Percentiles rank a stretch among this genome's conserved stretches.
Evolutionary conservation across 2,113 vertebrate genomes (phyloP).

Genomic region (Hemicordylus capensis): DNA sequence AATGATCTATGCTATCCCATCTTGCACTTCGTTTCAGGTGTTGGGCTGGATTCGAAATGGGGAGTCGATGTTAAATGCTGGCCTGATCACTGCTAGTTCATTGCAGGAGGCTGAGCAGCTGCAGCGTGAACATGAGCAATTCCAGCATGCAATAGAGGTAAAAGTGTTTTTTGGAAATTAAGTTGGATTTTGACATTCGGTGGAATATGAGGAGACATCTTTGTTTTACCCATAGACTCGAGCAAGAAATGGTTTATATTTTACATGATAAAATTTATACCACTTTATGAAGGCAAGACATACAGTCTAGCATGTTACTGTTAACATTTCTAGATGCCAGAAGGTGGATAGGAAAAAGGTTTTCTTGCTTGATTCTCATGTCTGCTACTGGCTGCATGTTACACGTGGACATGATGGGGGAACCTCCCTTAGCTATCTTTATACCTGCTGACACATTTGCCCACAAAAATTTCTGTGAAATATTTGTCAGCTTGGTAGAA

Average conservation of each 20-base stretch:
- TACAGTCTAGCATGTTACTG: background rate
- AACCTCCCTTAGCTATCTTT: no score
- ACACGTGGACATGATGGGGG: background rate
- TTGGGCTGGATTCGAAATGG: conserved; percentile 98
- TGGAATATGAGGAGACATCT: background rate
- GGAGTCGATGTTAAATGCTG: conserved; percentile 97
- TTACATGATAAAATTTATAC: background rate
- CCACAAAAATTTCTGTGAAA: background rate
- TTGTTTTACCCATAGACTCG: background rate
- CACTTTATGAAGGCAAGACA: background rate
- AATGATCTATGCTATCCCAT: accelerated
- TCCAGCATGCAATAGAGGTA: conserved; percentile 99
- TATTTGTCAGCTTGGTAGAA: background rate
- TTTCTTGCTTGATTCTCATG: background rate
- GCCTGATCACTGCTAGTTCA: conserved; percentile 96
- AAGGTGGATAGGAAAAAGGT: background rate
- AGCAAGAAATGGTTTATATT: background rate
- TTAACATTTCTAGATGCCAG: background rate
- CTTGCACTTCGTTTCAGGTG: conserved; percentile 79
- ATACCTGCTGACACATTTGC: background rate
- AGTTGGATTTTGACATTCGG: background rate
- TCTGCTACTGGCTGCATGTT: background rate
- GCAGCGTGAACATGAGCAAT: conserved; percentile 97
- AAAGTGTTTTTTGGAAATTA: background rate
- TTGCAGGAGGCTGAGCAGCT: conserved; percentile 97